Conservation (phyloP, 2,888 invertebrate genomes). For the Nyleta sp. region DNA sequence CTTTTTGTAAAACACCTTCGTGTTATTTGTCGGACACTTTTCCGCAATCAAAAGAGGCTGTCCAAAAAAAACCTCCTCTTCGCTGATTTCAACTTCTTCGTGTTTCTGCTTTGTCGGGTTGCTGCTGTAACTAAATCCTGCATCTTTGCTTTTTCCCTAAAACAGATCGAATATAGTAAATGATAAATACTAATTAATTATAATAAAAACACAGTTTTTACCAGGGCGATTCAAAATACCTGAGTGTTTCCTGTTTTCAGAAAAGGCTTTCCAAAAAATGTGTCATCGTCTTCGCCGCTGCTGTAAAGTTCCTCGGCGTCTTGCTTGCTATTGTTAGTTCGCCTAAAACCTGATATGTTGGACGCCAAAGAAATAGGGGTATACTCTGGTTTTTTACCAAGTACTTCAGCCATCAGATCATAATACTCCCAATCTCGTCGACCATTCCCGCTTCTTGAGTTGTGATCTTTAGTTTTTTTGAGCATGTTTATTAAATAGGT, state of each 20-base stretch:
- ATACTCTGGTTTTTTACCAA: constrained; percentile 20
- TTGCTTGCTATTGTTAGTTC: not conserved
- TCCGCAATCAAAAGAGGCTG: not conserved
- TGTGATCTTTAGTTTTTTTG: constrained; percentile 11
- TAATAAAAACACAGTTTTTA: no score
- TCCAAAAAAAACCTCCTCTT: not conserved
- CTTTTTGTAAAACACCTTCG: not conserved
- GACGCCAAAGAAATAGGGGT: constrained; percentile 26
- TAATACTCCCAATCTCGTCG: constrained; percentile 18
- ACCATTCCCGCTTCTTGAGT: constrained; percentile 19
- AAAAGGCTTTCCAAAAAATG: constrained; percentile 1
- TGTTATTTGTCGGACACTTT: not conserved
- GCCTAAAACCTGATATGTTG: constrained; percentile 12
- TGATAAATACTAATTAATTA: no score
- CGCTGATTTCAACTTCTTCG: not conserved
- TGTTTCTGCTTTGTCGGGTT: not conserved
- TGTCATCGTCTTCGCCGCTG: not conserved
- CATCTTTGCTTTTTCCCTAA: no score
- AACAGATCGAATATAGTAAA: no score
- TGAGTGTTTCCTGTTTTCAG: not conserved
- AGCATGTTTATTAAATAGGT: constrained; percentile 7
- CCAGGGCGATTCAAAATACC: no score
- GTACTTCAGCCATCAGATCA: constrained; percentile 14
- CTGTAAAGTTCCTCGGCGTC: not conserved
- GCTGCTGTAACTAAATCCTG: no score